Base-by-base conservation (phyloP, 2,888 invertebrate genomes). In the Prenolepis imparis region DNA sequence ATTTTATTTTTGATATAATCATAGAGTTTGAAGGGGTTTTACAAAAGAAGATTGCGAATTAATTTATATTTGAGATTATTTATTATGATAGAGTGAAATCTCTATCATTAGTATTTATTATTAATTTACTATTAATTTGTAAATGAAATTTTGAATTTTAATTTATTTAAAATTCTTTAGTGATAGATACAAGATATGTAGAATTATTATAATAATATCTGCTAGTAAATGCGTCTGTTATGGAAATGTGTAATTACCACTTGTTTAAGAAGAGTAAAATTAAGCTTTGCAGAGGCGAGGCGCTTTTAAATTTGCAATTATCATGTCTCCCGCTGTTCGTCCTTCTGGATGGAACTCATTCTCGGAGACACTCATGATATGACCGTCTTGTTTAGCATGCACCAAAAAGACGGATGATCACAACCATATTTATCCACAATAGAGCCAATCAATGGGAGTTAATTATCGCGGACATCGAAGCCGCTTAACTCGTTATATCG, bases 371-470 rank as follows among this genome's bases (percentile, higher is more conserved):
- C 36, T 63, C 55, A 15, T 55, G 48, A 66, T 32, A 48, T 57
- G 28, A 64, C 41, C 77, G 59, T 75, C 83, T 70, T 67, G 75
- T 63, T 75, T 80, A 61, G 28, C 64, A n/a, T n/a, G n/a, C n/a
- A 83, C 75, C 77, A 66, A 85, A 61, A 24, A 73, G 52, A 66
- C 66, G 41, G 39, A 75, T 68, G 75, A 81, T 78, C 83, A 61
- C 75, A 82, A 73, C 75, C 85, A 89, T 88, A 87, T 87, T 89
- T 87, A 87, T 84, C 83, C 86, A 91, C 91, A 91, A 91, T 91
- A 82, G 88, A 89, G 85, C 86, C 88, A 91, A 91, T 91, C 90
- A 91, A 84, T 87, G 83, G 78, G 86, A 88, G 87, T 91, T 90
- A 90, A 92, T 91, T 90, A 89, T 67, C 81, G 68, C 67, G 86